Percentiles rank a stretch among this genome's conserved stretches.
Conservation (phyloP, 2,113 vertebrate species). For the Dipodomys spectabilis region DNA sequence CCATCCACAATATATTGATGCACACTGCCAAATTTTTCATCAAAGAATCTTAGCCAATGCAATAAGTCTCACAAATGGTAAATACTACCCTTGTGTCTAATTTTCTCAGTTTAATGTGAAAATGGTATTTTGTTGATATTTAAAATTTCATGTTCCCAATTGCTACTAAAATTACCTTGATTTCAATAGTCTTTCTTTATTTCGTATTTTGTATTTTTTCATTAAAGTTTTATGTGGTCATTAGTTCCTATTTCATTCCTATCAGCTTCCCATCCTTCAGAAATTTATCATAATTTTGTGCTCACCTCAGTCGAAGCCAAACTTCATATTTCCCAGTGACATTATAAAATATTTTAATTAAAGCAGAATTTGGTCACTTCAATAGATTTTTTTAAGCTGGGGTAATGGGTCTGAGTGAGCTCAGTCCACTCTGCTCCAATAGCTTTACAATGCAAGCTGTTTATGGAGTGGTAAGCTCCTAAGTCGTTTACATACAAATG, state of each 20-base stretch:
- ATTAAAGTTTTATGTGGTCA: background rate
- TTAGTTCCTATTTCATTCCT: background rate
- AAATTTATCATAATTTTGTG: constrained; percentile 19
- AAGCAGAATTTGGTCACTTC: background rate
- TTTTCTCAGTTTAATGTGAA: background rate
- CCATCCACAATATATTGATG: background rate
- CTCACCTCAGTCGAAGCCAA: background rate
- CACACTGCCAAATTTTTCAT: background rate
- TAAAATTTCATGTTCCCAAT: background rate
- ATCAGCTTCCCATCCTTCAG: constrained; percentile 32
- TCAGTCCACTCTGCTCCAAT: background rate
- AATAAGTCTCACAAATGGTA: background rate
- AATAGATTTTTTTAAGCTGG: background rate
- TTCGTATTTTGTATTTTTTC: constrained; percentile 40
- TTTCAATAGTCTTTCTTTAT: constrained; percentile 1
- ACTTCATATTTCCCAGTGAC: background rate
- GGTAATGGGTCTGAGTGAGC: background rate
- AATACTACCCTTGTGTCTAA: background rate
- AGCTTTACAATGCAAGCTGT: background rate
- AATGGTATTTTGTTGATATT: background rate
- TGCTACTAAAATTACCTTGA: background rate
- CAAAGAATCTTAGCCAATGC: background rate
- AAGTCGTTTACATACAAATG: background rate
- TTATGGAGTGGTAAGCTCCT: background rate
- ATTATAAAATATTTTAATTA: background rate